Conservation (phyloP, 1,140 invertebrate genomes). For the Bombyx mandarina region DNA sequence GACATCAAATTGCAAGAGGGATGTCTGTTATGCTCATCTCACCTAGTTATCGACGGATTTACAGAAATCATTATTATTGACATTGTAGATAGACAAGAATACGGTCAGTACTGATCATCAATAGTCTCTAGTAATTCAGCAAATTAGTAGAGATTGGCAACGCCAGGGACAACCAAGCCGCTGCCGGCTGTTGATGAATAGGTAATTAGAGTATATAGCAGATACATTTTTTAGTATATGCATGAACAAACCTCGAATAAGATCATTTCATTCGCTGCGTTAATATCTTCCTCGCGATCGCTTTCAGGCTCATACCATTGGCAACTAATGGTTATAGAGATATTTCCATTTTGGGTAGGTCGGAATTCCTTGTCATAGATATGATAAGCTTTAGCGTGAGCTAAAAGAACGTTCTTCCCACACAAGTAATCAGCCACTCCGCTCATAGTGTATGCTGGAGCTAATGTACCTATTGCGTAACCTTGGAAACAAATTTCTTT, state of each 20-base stretch:
- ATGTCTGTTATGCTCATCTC: too few relatives aligned
- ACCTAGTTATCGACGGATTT: too few relatives aligned
- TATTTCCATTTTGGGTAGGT: constrained; percentile 33
- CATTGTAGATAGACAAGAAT: too few relatives aligned
- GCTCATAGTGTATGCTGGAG: constrained; percentile 53
- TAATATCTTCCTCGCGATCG: constrained; percentile 39
- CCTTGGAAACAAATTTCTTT: constrained; percentile 68
- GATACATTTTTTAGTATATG: neutral
- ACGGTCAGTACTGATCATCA: too few relatives aligned
- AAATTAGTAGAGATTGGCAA: too few relatives aligned
- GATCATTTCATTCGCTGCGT: constrained; percentile 55
- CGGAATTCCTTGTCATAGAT: constrained; percentile 64
- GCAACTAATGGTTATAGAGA: constrained; percentile 64
- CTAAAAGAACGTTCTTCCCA: constrained; percentile 24
- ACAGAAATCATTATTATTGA: too few relatives aligned
- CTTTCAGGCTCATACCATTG: constrained; percentile 53
- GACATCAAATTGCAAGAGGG: too few relatives aligned
- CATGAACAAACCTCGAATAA: constrained; percentile 39
- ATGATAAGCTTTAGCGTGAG: constrained; percentile 55
- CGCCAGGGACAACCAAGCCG: too few relatives aligned
- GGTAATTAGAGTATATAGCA: neutral
- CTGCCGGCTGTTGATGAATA: too few relatives aligned
- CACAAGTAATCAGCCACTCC: constrained; percentile 66
- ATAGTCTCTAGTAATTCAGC: neutral
- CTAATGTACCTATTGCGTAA: constrained; percentile 63